Conservation (phyloP, 2,797 vertebrate genomes). For the Molossus alvarezi region DNA sequence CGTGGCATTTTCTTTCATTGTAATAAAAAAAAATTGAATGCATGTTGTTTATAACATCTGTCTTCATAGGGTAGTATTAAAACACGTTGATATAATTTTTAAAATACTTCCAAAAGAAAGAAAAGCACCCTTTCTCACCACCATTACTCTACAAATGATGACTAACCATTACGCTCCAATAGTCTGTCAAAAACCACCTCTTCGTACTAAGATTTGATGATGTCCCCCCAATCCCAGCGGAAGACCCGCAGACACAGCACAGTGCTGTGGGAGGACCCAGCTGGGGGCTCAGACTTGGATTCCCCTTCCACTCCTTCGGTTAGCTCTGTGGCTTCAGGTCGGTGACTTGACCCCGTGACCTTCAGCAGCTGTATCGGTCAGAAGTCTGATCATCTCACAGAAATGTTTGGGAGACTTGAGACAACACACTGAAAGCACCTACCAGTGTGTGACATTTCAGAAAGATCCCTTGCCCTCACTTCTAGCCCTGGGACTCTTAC, state of each 20-base stretch:
- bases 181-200: background rate
- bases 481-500: background rate
- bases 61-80: conserved; percentile 50
- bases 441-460: background rate
- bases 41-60: conserved; percentile 53
- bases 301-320: background rate
- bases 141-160: background rate
- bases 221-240: background rate
- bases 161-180: background rate
- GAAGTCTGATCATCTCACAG: background rate
- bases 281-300: background rate
- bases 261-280: background rate
- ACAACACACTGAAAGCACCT: background rate
- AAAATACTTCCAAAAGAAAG: background rate
- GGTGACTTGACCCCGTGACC: background rate
- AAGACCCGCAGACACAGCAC: background rate
- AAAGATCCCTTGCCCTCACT: background rate
- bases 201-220: background rate
- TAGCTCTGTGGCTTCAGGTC: background rate
- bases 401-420: background rate
- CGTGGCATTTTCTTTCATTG: conserved; percentile 66
- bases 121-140: background rate
- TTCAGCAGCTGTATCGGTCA: background rate
- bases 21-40: conserved; percentile 70
- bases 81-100: conserved; percentile 60